Base-by-base conservation (phyloP, 2,113 vertebrate species). In the Varanus komodoensis region DNA sequence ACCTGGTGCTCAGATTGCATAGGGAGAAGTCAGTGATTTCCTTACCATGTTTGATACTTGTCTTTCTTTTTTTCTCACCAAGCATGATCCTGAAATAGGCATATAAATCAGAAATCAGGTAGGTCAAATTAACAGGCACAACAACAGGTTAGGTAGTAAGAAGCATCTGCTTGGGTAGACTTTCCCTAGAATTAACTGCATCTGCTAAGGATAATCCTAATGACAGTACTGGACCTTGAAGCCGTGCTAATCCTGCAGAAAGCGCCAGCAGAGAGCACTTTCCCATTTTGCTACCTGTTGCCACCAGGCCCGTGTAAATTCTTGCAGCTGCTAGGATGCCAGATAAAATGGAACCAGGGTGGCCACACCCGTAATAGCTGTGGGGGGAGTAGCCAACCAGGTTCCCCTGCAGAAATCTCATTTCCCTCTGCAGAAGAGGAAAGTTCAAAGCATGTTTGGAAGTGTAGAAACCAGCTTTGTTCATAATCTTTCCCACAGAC, bases 31-130 rank as follows among this genome's bases (percentile, higher is more conserved):
- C 8, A 34, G 38, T 38, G 38, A 29, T 77, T 87, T 83, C 29
- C 73, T 87, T 87, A 83, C 86, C 80, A 68, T 77, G 73, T 54
- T 12, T 87, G 86, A 34, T 67, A 84, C n/a, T 14, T 44, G 71
- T 52, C 11, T 69, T n/a, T 79, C 84, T 54, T 90, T 64, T 68
- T 80, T 79, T 1, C 15, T 69, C 71, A 27, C 57, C 48, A 78
- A 75, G 69, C 23, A 17, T 57, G 50, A 75, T 69, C 73, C 86
- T 87, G 86, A 87, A 84, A 87, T 68, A 5, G 25, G 15, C 15
- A 54, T 23, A 87, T 38, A 61, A 68, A 25, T 68, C 19, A 83
- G 44, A 87, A 87, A 84, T 29, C n/a, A 78, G 80, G n/a, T 5
- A 23, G 11, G 61, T 54, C 44, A 74, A 44, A 90, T 1, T 48